A percentile compares a stretch with the other conserved stretches of the same genome.
Conservation (phyloP, 2,797 vertebrate species). For the Anguilla obscura region DNA sequence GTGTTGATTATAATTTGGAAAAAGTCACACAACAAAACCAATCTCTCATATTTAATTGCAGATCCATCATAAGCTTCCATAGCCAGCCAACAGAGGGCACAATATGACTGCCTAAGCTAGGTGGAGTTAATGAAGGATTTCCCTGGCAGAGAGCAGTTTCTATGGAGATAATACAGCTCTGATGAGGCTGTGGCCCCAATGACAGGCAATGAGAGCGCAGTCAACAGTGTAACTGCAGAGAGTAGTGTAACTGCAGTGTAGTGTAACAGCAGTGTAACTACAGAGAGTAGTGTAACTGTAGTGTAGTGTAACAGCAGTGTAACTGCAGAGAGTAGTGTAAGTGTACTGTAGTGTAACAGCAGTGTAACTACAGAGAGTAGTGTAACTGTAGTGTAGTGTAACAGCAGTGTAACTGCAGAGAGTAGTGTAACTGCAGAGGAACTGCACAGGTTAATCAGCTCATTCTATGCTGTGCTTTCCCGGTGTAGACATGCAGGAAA, state of each 20-base stretch:
- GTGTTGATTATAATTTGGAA: too few relatives aligned
- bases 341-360: too few relatives aligned
- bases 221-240: slow-evolving; percentile 7
- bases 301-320: too few relatives aligned
- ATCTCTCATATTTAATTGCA: too few relatives aligned
- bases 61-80: background rate
- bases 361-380: too few relatives aligned
- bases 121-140: slow-evolving; percentile 2
- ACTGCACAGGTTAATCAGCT: slow-evolving; percentile 76
- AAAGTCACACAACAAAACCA: too few relatives aligned
- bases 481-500: slow-evolving; percentile 78
- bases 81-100: slow-evolving; percentile 9
- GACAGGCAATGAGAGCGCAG: slow-evolving; percentile 78
- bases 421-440: slow-evolving; percentile 45
- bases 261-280: too few relatives aligned
- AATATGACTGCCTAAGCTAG: background rate
- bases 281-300: too few relatives aligned
- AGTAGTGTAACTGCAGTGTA: too few relatives aligned
- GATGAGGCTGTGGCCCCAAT: slow-evolving; percentile 74
- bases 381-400: too few relatives aligned
- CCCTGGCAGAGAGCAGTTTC: slow-evolving; percentile 61
- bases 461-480: slow-evolving; percentile 77
- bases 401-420: too few relatives aligned
- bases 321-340: too few relatives aligned
- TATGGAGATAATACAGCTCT: slow-evolving; percentile 67